phyloP scores from a whole-genome alignment of 1,140 invertebrate genomes.

The Lepidostoma basale region DNA sequence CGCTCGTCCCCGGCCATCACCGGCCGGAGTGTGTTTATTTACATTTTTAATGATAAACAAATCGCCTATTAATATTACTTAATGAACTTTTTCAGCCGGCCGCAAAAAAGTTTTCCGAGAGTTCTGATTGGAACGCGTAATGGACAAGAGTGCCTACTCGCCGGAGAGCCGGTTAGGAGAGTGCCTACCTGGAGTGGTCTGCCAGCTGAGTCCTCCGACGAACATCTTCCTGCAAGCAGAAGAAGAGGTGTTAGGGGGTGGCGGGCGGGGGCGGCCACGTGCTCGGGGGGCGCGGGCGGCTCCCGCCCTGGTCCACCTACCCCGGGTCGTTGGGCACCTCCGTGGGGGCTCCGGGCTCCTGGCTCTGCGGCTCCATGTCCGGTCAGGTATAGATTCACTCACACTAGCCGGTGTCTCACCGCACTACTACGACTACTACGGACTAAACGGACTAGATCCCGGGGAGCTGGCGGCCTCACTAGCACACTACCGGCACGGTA shows the following conservation, averaged over 20 bases:
- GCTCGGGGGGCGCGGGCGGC: conserved; percentile 35
- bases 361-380: conserved; percentile 73
- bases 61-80: not conserved
- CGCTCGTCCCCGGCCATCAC: not conserved
- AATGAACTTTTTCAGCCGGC: not conserved
- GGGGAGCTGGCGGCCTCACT: conserved; percentile 42
- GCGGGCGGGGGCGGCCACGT: conserved; percentile 39
- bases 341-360: conserved; percentile 77
- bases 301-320: conserved; percentile 64
- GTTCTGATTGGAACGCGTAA: not conserved
- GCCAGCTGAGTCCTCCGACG: conserved; percentile 98
- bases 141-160: not conserved
- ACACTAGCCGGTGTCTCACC: conserved; percentile 45
- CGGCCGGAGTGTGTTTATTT: conserved; percentile 2
- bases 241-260: conserved; percentile 52
- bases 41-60: too few relatives aligned
- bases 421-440: conserved; percentile 44
- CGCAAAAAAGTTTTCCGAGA: not conserved
- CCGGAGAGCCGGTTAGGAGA: not conserved
- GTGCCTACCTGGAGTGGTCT: conserved; percentile 94
- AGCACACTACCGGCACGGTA: conserved; percentile 36
- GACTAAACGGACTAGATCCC: conserved; percentile 50
- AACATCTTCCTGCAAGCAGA: conserved; percentile 98
- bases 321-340: conserved; percentile 90
- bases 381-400: conserved; percentile 25